Conservation (phyloP, 2,888 invertebrate species). For the Thera britannica region DNA sequence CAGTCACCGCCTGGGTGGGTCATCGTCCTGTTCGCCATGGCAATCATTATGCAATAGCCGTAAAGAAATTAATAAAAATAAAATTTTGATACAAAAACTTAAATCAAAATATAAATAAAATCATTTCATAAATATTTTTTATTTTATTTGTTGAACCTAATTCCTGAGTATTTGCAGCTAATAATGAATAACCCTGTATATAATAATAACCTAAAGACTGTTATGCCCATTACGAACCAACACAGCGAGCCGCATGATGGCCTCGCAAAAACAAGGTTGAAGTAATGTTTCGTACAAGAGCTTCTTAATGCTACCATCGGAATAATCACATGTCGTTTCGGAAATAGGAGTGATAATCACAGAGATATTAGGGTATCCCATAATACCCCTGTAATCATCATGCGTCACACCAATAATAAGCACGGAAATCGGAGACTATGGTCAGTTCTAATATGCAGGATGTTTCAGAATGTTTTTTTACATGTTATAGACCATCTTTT, state of each 20-base stretch:
- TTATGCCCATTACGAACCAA: slow-evolving; percentile 33
- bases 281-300: slow-evolving; percentile 39
- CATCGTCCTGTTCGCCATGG: no score
- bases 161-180: no score
- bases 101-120: no score
- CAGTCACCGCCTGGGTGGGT: no score
- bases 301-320: slow-evolving; percentile 46
- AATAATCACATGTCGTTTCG: slow-evolving; percentile 48
- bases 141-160: no score
- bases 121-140: no score
- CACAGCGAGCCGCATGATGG: slow-evolving; percentile 35
- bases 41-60: no score
- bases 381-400: not conserved
- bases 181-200: no score
- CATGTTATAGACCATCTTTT: no score
- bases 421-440: not conserved
- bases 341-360: slow-evolving; percentile 19
- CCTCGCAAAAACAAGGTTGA: slow-evolving; percentile 40
- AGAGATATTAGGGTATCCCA: not conserved
- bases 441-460: no score
- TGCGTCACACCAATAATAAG: not conserved
- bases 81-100: no score
- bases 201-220: slow-evolving; percentile 22
- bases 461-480: not conserved
- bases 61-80: no score